These are phyloP conservation scores for Drosophila ananassae DNA, from an alignment of 1,140 invertebrate species.

Conservation along the genomic window DNA sequence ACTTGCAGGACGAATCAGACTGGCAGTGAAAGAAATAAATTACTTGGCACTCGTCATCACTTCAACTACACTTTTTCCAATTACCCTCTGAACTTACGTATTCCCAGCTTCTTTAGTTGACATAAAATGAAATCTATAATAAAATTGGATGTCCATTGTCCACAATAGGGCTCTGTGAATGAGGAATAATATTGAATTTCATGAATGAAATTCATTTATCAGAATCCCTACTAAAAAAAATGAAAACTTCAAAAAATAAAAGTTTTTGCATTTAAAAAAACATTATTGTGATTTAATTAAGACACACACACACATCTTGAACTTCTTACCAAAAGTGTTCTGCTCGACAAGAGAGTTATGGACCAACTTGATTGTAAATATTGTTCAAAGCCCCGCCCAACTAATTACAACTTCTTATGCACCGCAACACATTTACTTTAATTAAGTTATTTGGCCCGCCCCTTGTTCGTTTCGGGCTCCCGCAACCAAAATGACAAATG, in stretches of 20 bases:
- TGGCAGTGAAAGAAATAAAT: constrained; percentile 56
- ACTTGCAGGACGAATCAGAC: constrained; percentile 24
- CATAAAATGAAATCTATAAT: constrained; percentile 7
- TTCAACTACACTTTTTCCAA: constrained; percentile 3
- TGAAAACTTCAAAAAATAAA: not conserved
- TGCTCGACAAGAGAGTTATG: constrained; percentile 24
- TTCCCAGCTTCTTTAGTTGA: not conserved
- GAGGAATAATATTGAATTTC: not conserved
- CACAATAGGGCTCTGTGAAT: too few species aligned
- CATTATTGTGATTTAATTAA: too few species aligned
- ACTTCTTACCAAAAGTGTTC: not conserved
- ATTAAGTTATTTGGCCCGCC: constrained; percentile 65
- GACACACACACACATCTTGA: not conserved
- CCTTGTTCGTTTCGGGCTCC: constrained; percentile 2
- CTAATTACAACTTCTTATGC: constrained; percentile 76
- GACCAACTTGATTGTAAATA: constrained; percentile 57
- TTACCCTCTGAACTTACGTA: constrained; percentile 4
- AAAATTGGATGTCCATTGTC: not conserved
- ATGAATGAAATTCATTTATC: not conserved
- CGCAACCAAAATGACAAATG: constrained; percentile 69
- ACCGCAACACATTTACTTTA: constrained; percentile 73
- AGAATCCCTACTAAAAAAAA: not conserved
- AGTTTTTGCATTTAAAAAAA: not conserved
- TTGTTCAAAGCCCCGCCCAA: constrained; percentile 56
- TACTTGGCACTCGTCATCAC: constrained; percentile 49